Evolutionary conservation across 2,888 invertebrate genomes (phyloP).

Genomic region (Tipula vernalis): DNA sequence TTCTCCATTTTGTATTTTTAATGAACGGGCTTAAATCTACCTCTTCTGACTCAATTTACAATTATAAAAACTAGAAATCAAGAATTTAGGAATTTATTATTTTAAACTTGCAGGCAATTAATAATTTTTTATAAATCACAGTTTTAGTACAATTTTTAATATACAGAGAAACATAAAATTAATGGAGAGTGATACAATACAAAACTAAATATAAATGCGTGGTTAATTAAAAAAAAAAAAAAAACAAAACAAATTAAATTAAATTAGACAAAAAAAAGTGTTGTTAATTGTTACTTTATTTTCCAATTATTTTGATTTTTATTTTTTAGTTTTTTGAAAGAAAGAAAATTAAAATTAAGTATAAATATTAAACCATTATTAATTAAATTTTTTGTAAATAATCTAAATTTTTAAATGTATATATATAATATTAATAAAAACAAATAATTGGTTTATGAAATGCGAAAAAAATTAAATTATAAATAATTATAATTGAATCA

Average conservation of each 20-base stretch:
- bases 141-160: not conserved
- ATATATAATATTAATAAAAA: not conserved
- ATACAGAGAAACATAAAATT: not conserved
- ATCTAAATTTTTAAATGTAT: constrained; percentile 4
- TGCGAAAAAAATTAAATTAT: not conserved
- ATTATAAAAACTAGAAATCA: too few relatives aligned
- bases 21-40: too few relatives aligned
- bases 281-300: not conserved
- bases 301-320: not conserved
- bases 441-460: not conserved
- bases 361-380: not conserved
- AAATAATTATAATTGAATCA: constrained; percentile 18
- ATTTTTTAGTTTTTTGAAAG: not conserved
- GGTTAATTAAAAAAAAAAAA: not conserved
- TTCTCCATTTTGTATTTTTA: too few relatives aligned
- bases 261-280: not conserved
- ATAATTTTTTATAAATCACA: not conserved
- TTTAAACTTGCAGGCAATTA: too few relatives aligned
- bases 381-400: constrained; percentile 5
- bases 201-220: not conserved
- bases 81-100: too few relatives aligned
- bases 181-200: not conserved
- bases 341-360: not conserved
- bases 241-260: not conserved
- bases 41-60: too few relatives aligned